Conservation (phyloP, 2,888 invertebrate genomes). For the Harpalus rufipes region DNA sequence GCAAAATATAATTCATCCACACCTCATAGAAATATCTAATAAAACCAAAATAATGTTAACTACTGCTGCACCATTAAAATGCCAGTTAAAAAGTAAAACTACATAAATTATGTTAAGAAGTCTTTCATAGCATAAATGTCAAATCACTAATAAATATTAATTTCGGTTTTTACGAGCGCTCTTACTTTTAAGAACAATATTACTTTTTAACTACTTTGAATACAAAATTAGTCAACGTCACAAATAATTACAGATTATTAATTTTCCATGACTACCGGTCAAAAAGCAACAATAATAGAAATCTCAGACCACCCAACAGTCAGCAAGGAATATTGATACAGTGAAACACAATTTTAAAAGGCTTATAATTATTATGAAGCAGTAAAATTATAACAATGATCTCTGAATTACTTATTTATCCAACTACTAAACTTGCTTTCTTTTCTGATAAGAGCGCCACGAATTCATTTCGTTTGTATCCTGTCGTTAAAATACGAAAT, state of each 20-base stretch:
- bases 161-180: neutral
- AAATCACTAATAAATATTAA: neutral
- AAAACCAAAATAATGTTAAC: neutral
- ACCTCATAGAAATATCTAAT: no score
- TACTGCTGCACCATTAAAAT: neutral
- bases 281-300: slow-evolving; percentile 39
- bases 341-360: slow-evolving; percentile 30
- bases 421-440: slow-evolving; percentile 4
- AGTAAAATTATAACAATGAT: slow-evolving; percentile 36
- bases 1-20: no score
- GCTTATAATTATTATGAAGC: slow-evolving; percentile 14
- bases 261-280: slow-evolving; percentile 39
- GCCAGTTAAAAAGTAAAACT: neutral
- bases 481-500: slow-evolving; percentile 15
- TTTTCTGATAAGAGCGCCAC: slow-evolving; percentile 17
- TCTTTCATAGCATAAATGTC: neutral
- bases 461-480: slow-evolving; percentile 29
- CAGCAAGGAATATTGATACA: neutral
- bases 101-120: neutral
- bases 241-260: slow-evolving; percentile 30
- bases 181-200: slow-evolving; percentile 19
- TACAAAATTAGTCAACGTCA: slow-evolving; percentile 22
- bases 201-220: slow-evolving; percentile 3
- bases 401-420: slow-evolving; percentile 25
- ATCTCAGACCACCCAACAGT: slow-evolving; percentile 11